Percentiles rank a stretch among this genome's conserved stretches.
phyloP scores from a whole-genome alignment of 2,888 invertebrate species.

The Teleiodes luculella region DNA sequence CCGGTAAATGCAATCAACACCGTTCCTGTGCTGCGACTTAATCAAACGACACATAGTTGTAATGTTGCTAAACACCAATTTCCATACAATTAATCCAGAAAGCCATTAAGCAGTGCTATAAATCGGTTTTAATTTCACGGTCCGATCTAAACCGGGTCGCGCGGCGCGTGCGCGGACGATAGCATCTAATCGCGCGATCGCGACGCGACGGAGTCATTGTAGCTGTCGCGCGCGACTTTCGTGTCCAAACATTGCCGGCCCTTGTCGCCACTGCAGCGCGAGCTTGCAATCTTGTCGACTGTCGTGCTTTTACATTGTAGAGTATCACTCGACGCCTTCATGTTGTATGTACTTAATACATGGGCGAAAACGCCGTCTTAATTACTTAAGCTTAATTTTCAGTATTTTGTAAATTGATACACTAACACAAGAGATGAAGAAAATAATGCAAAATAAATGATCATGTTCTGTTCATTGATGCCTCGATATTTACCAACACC shows the following conservation, averaged over 20 bases:
- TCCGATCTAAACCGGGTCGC: slow-evolving; percentile 42
- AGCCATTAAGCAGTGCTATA: slow-evolving; percentile 45
- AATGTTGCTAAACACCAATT: slow-evolving; percentile 31
- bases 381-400: too few species aligned
- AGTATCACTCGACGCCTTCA: neutral
- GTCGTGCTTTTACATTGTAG: neutral
- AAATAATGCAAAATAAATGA: neutral
- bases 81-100: slow-evolving; percentile 48
- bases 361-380: neutral
- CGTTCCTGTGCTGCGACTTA: slow-evolving; percentile 13
- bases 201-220: slow-evolving; percentile 52
- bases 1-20: slow-evolving; percentile 14
- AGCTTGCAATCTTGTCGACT: neutral
- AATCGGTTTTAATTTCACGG: slow-evolving; percentile 59
- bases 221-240: slow-evolving; percentile 47
- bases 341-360: neutral
- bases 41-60: slow-evolving; percentile 17
- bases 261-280: slow-evolving; percentile 11
- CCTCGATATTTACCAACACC: slow-evolving; percentile 36
- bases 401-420: too few species aligned
- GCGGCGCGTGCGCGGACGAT: slow-evolving; percentile 62
- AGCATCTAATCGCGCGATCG: slow-evolving; percentile 58
- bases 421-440: neutral
- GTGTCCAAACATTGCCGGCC: slow-evolving; percentile 62
- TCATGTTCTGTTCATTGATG: neutral